A percentile compares a stretch with the other conserved stretches of the same genome.
These are phyloP conservation scores for Agrotis exclamationis DNA, from an alignment of 2,888 invertebrate genomes.

Conservation along the genomic window DNA sequence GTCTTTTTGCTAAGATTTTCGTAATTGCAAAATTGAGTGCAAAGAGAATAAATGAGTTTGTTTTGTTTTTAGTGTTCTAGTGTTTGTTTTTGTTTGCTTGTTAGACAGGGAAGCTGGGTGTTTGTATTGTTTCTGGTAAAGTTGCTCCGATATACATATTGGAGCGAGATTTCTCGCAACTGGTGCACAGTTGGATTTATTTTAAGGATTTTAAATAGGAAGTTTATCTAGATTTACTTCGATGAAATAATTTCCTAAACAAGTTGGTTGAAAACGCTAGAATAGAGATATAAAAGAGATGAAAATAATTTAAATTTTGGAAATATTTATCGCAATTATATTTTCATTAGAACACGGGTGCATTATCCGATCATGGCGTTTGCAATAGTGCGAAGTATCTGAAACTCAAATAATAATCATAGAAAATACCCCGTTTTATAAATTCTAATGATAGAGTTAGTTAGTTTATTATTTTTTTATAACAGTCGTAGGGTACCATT, in stretches of 20 bases:
- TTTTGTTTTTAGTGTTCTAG: constrained; percentile 3
- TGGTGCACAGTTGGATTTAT: neutral
- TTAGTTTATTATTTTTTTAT: too few relatives aligned
- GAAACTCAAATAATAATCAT: too few relatives aligned
- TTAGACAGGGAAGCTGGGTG: constrained; percentile 6
- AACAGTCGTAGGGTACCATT: too few relatives aligned
- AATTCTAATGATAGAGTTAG: too few relatives aligned
- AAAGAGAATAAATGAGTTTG: constrained; percentile 1
- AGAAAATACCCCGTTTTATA: too few relatives aligned
- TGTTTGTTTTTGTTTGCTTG: constrained; percentile 16
- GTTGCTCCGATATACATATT: constrained; percentile 17
- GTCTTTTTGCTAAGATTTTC: constrained; percentile 13
- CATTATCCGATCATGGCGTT: too few relatives aligned
- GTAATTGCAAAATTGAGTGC: constrained; percentile 31
- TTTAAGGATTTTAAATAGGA: neutral
- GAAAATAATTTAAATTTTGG: too few relatives aligned
- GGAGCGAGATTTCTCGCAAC: constrained; percentile 12
- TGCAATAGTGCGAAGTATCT: too few relatives aligned
- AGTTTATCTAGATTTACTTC: constrained; percentile 3
- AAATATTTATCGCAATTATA: too few relatives aligned
- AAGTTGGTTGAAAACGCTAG: too few relatives aligned
- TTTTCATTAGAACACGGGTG: too few relatives aligned
- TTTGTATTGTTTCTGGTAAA: constrained; percentile 23
- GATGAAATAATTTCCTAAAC: neutral
- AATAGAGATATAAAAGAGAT: too few relatives aligned